A percentile compares a stretch with the other conserved stretches of the same genome.
These are phyloP conservation scores for Proterorhinus semilunaris DNA, from an alignment of 2,113 vertebrate species.

Conservation along the genomic window DNA sequence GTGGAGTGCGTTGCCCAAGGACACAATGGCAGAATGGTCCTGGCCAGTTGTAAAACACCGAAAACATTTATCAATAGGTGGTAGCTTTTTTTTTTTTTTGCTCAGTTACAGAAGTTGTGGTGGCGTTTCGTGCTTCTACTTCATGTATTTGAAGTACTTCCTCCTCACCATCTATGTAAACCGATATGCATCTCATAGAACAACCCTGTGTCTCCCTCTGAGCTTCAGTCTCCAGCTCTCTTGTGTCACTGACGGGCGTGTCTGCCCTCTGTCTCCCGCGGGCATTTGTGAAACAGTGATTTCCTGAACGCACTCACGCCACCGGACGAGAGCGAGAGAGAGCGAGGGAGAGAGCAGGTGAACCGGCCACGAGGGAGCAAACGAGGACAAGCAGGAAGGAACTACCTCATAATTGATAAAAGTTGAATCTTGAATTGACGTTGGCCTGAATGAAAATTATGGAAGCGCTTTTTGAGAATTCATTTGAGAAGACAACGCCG, in stretches of 20 bases:
- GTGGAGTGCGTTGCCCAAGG: no score
- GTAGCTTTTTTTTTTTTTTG: no score
- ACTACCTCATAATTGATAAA: not conserved
- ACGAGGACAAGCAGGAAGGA: conserved; percentile 7
- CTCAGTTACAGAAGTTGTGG: no score
- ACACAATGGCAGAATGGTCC: no score
- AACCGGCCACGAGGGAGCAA: not conserved
- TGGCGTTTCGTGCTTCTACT: not conserved
- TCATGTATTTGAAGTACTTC: not conserved
- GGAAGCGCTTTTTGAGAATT: conserved; percentile 13
- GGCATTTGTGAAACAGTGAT: conserved; percentile 47
- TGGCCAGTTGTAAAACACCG: no score
- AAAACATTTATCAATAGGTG: no score
- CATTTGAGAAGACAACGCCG: conserved; percentile 19
- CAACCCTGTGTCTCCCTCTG: not conserved
- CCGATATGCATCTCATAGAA: not conserved
- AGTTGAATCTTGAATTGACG: not conserved
- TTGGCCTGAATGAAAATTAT: not conserved
- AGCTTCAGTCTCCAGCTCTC: not conserved
- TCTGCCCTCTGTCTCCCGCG: conserved; percentile 17
- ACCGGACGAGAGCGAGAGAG: not conserved
- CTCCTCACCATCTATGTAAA: not conserved
- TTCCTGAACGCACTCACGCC: conserved; percentile 36
- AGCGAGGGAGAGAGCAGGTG: conserved; percentile 25
- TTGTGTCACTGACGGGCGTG: conserved; percentile 33